phyloP scores from a whole-genome alignment of 2,113 vertebrate species.

The Deroptyus accipitrinus region DNA sequence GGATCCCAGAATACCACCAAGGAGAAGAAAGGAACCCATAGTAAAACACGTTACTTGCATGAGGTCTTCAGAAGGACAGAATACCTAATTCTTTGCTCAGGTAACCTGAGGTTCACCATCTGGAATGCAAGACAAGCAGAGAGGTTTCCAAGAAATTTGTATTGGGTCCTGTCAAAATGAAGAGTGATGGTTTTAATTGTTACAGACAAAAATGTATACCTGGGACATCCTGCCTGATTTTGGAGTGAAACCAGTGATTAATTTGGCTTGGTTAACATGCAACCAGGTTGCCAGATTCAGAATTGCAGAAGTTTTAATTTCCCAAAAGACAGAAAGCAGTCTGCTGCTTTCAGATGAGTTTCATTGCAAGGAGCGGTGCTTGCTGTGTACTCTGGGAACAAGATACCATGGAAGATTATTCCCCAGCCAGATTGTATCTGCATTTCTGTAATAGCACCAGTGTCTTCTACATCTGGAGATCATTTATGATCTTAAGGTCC shows the following conservation, averaged over 20 bases:
- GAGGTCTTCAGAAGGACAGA: neutral
- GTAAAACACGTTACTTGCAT: neutral
- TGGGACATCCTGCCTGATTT: neutral
- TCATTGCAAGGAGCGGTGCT: neutral
- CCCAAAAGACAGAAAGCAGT: neutral
- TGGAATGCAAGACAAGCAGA: neutral
- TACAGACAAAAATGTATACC: neutral
- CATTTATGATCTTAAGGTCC: neutral
- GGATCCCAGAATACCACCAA: neutral
- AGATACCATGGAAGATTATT: neutral
- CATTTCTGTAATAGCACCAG: neutral
- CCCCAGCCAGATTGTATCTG: neutral
- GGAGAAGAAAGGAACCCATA: neutral
- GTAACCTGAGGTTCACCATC: neutral
- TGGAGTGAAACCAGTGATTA: neutral
- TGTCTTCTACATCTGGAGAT: neutral
- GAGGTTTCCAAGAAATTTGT: neutral
- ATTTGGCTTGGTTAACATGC: neutral
- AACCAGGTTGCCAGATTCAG: neutral
- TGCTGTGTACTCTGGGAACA: neutral
- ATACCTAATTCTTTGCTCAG: neutral
- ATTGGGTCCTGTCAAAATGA: neutral
- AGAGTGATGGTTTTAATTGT: neutral
- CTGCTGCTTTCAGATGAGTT: neutral
- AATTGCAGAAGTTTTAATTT: slow-evolving; percentile 12